A percentile compares a stretch with the other conserved stretches of the same genome.
Evolutionary conservation across 2,113 vertebrate species (phyloP).

Genomic region (Sinocyclocheilus maitianheensis): DNA sequence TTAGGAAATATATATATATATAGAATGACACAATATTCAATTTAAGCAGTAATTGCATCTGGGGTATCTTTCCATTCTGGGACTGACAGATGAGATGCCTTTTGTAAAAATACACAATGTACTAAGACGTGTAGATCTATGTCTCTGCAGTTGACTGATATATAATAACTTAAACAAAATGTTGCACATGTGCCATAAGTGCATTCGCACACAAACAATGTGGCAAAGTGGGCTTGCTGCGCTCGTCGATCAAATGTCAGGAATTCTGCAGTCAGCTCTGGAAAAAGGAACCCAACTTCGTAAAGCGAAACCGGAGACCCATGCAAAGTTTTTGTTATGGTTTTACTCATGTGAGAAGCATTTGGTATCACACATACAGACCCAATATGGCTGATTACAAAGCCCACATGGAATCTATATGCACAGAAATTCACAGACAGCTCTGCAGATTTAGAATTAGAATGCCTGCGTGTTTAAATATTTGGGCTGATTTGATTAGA

Average conservation of each 20-base stretch:
- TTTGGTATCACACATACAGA: conserved; percentile 22
- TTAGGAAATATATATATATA: neutral
- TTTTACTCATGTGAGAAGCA: conserved; percentile 38
- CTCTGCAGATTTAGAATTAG: neutral
- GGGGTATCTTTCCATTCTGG: conserved; percentile 15
- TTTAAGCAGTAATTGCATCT: conserved; percentile 49
- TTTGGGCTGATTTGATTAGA: neutral
- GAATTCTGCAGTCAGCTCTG: conserved; percentile 36
- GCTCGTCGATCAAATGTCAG: conserved; percentile 38
- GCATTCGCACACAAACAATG: conserved; percentile 3
- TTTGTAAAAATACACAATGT: conserved; percentile 35
- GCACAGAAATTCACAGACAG: neutral
- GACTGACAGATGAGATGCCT: conserved; percentile 26
- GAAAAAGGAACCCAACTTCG: conserved; percentile 24
- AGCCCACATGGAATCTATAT: neutral
- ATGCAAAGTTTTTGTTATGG: conserved; percentile 32
- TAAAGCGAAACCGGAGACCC: conserved; percentile 36
- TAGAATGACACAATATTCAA: conserved; percentile 61
- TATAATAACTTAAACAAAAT: conserved; percentile 2
- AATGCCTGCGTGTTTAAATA: neutral
- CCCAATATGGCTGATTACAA: neutral
- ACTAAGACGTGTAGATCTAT: neutral
- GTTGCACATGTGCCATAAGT: conserved; percentile 22
- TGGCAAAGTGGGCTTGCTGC: conserved; percentile 6
- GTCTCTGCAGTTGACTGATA: no score